These are phyloP conservation scores for Leptopilina boulardi DNA, from an alignment of 1,140 invertebrate species.

Conservation along the genomic window DNA sequence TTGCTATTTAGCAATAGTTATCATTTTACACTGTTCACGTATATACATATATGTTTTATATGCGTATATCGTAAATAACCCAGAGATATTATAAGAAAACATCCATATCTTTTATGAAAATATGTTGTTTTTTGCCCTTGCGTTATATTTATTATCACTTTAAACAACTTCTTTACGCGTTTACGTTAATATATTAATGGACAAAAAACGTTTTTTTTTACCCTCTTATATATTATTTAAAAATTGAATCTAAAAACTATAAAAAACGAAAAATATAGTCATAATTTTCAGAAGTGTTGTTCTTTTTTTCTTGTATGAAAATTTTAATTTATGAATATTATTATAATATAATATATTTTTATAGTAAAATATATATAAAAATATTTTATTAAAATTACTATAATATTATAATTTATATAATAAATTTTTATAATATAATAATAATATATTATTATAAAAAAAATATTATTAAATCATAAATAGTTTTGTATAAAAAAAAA, in stretches of 20 bases:
- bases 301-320: no score
- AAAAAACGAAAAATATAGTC: neutral
- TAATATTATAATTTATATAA: no score
- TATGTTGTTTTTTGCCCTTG: constrained; percentile 17
- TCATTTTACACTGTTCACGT: neutral
- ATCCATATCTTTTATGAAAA: constrained; percentile 17
- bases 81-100: constrained; percentile 5
- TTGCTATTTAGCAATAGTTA: constrained; percentile 14
- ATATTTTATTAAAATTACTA: no score
- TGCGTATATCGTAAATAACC: neutral
- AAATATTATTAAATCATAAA: no score
- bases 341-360: no score
- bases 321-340: no score
- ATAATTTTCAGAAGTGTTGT: no score
- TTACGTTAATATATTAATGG: neutral
- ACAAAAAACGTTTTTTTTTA: neutral
- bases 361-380: no score
- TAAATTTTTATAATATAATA: no score
- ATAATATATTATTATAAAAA: no score
- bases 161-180: neutral
- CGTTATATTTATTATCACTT: constrained; percentile 8
- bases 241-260: neutral
- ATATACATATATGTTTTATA: no score
- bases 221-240: neutral
- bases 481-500: no score